Base-by-base conservation (phyloP, 2,888 invertebrate species). In the Hartigia nigra region DNA sequence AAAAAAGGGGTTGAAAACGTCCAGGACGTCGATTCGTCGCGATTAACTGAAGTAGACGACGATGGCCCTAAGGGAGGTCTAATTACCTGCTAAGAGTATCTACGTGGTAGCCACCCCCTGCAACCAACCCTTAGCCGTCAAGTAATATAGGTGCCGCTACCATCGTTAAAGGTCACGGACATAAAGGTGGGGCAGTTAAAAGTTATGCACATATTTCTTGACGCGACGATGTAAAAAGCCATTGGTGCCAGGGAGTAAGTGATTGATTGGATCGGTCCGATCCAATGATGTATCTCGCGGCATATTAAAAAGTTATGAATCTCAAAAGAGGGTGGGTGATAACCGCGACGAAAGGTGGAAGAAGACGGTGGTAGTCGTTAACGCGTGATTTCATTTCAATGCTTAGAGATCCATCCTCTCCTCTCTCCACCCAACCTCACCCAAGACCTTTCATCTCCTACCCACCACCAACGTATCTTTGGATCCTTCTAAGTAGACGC, bases 171-270 rank as follows among this genome's bases (percentile, higher is more conserved):
- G 39, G 39, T 55, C 39, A 23, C 31, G 31, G 14, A 72, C 12
- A 32, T 31, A 1, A 9, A 69, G 5, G 4, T 69, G 31, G 31
- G 69, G 72, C 31, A 12, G 31, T 31, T 32, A 32, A 72, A 72
- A 72, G 72, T 72, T 72, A 72, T 72, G 72, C 72, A 72, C 72
- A 72, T 72, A 72, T 72, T 32, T 72, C 32, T 32, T 72, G 31
- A 31, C 31, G 72, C 72, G 31, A 14, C 72, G 72, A 12, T 32
- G 72, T 23, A 32, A 72, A 72, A 72, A 72, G 72, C 72, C 72
- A 72, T 72, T 72, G 31, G 72, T 72, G 72, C 72, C 72, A 72
- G 31, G 5, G 23, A 31, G 5, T 31, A 72, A 72, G 14, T 72
- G 72, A 72, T 72, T 72, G 72, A 72, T 72, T 31, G 31, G 39